Evolutionary conservation across 2,888 invertebrate genomes (phyloP).

Genomic region (Heliconius aoede): DNA sequence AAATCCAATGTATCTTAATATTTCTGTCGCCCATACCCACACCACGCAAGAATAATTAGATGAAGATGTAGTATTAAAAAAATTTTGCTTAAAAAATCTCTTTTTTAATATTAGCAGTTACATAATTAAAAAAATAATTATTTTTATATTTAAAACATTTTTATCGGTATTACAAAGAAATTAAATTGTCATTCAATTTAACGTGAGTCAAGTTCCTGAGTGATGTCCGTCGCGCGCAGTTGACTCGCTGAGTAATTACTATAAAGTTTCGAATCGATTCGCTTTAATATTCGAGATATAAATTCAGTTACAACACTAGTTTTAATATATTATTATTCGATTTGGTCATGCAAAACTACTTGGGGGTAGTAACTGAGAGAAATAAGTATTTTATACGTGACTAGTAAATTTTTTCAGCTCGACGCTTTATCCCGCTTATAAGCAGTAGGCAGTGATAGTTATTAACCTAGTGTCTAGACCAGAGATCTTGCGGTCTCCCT

Average conservation of each 20-base stretch:
- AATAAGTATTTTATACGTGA: neutral
- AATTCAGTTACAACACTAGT: conserved; percentile 7
- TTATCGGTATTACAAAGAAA: conserved; percentile 17
- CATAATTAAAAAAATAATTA: neutral
- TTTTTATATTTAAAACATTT: neutral
- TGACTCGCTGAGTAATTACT: conserved; percentile 38
- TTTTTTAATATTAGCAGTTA: too few relatives aligned
- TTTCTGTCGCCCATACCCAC: too few relatives aligned
- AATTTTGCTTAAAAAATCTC: too few relatives aligned
- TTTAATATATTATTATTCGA: neutral
- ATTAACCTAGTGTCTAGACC: too few relatives aligned
- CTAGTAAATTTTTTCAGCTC: neutral
- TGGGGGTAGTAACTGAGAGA: too few relatives aligned
- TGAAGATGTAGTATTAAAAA: too few relatives aligned
- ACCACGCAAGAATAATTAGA: too few relatives aligned
- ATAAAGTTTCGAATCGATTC: conserved; percentile 21
- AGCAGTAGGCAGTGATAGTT: too few relatives aligned
- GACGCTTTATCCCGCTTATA: too few relatives aligned
- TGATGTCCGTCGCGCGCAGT: conserved; percentile 37
- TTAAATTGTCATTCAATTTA: conserved; percentile 28
- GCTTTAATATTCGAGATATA: conserved; percentile 9
- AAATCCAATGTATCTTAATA: too few relatives aligned
- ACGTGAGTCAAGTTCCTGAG: conserved; percentile 28
- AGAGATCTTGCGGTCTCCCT: too few relatives aligned
- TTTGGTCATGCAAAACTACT: too few relatives aligned